Evolutionary conservation across 2,888 invertebrate genomes (phyloP), one percentile per base, ranked within the genome.

Genomic region (Bembecia ichneumoniformis): DNA sequence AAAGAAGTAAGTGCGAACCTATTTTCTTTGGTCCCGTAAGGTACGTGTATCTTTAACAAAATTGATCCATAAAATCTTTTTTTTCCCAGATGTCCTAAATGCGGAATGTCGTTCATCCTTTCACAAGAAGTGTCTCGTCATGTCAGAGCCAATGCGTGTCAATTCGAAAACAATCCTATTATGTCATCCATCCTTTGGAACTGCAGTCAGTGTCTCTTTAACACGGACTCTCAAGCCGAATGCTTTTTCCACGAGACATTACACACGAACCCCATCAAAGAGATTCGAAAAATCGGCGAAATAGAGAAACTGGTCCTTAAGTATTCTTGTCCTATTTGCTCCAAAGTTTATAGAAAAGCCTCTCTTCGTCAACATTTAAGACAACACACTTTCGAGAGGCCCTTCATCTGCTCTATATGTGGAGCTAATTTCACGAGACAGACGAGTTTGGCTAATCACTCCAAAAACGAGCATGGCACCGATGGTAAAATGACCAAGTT

Each of bases 91-190:
- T 95, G 95, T 66, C 89, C 91, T 0, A 89, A 89, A 58, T 95
- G 95, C 62, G 94, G 93, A 0, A 79, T 88, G 68, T 77, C 84
- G 10, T 94, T 95, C 66, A 88, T 90, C 0, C 80, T 93, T 0
- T 87, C 92, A 1, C 94, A 95, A 83, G 94, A 94, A 64, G 89
- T 95, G 10, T 90, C 92, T 0, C 89, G 90, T 10, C 95, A 95
- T 66, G 87, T 92, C n/a, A 83, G 90, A 51, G 82, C 84, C 53
- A 90, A 90, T 53, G 81, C 87, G 3, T 93, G 90, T 68, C 83
- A 78, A 36, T 88, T 88, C 54, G 64, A 70, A 44, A 55, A 59
- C 17, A 57, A 67, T 0, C 54, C 64, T 1, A 58, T 64, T 4
- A 67, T 54, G 48, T 64, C 74, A 0, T 68, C 75, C 1, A 66